Base-by-base conservation (phyloP, 2,888 invertebrate species). In the Eustalomyia histrio region DNA sequence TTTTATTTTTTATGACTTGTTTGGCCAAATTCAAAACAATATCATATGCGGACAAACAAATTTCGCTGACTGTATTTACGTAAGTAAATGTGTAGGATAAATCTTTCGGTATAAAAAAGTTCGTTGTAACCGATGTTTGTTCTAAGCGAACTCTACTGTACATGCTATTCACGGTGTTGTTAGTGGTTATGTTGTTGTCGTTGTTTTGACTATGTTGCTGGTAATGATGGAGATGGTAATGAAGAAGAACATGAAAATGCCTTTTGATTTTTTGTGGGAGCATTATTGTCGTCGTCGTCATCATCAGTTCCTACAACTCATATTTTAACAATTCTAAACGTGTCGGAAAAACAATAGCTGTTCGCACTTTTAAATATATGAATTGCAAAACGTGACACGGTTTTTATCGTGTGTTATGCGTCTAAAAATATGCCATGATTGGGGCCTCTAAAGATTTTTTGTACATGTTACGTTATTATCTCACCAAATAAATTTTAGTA, bases 361-460 rank as follows among this genome's bases (percentile, higher is more conserved):
- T 73, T 83, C 78, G 71, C 83, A 82, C 85, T 83, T 84, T 86
- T 85, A 87, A 89, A 89, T 89, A 89, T 89, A 90, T 89, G 89
- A 90, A 90, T 89, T 89, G 88, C 87, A 89, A 89, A 89, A 90
- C 89, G 89, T 89, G 89, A 89, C 89, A 89, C 88, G 90, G 88
- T 88, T 88, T 60, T 88, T 89, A 89, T 89, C 89, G 89, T 88
- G 87, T 87, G 87, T 88, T 88, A 87, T 87, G 88, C 87, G 87
- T 89, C 88, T 86, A 86, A 87, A 88, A 89, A 89, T 87, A 87
- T 75, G 53, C 75, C 65, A 71, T 72, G 67, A 75, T 75, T 80
- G 55, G 61, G 21, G 47, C 53, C 60, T 53, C 61, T 18, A 47
- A 71, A 57, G 60, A 67, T 71, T 71, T 39, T 43, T 21, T 5